Evolutionary conservation across 2,113 vertebrate species (phyloP).

Genomic region (Poecile atricapillus): DNA sequence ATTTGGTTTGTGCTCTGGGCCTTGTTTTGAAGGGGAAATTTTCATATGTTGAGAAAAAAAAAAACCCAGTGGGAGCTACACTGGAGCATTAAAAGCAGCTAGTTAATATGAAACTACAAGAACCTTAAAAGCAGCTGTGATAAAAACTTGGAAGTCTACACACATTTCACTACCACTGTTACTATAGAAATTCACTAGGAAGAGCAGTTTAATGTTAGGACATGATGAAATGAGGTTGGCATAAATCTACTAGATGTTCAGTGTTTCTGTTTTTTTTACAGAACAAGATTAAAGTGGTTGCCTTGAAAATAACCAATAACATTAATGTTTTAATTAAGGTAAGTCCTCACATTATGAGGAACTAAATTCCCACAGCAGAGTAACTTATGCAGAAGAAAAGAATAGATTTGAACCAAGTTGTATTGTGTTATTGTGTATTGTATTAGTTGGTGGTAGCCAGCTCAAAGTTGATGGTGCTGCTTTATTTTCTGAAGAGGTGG

Average conservation of each 20-base stretch:
- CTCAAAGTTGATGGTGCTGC: neutral
- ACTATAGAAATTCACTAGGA: neutral
- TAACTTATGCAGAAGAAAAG: neutral
- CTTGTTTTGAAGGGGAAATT: neutral
- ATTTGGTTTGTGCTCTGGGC: neutral
- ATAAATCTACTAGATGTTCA: neutral
- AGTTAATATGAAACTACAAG: neutral
- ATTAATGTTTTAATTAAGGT: conserved; percentile 99
- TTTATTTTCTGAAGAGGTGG: neutral
- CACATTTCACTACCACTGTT: neutral
- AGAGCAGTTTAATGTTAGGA: neutral
- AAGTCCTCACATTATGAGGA: neutral
- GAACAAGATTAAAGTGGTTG: conserved; percentile 99
- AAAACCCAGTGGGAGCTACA: neutral
- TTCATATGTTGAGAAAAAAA: neutral
- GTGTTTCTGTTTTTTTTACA: conserved; percentile 33
- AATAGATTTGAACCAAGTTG: neutral
- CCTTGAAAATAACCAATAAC: conserved; percentile 99
- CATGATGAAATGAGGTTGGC: neutral
- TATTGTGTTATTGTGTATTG: neutral
- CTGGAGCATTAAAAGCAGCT: neutral
- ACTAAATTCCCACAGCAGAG: neutral
- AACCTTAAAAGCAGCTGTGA: neutral
- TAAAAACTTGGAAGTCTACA: neutral
- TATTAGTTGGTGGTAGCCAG: neutral